Base-by-base conservation (phyloP, 2,888 invertebrate species). In the Heliconius hortense region DNA sequence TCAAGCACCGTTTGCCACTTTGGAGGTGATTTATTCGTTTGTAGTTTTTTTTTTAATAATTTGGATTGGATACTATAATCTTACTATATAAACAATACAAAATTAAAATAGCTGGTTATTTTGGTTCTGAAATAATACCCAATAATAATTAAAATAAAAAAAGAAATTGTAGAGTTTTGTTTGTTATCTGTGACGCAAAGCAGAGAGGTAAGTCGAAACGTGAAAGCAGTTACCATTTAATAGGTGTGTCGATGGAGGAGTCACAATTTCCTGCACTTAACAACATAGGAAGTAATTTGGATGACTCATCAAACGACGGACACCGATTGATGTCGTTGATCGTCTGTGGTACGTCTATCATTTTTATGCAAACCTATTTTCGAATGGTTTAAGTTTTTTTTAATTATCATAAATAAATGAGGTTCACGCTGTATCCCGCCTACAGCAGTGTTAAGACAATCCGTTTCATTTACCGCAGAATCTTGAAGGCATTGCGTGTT, bases 221-320 rank as follows among this genome's bases (percentile, higher is more conserved):
- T 74, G 76, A 86, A 88, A 87, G 87, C 88, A 85, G 88, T 88
- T 88, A 88, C 81, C 88, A 84, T 89, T 88, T 81, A 85, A 87
- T 84, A 89, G 92, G 92, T 90, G 92, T 91, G 92, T 86, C 91
- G 87, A 87, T 87, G 85, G 89, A 90, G 90, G 87, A 93, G 90
- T 91, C 91, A 92, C 93, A 94, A 94, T 94, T 94, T 94, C 93
- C 93, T 93, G 93, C 93, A 93, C 93, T 93, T 94, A 94, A 94
- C 89, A 92, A 89, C 90, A 81, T 91, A 89, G 93, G 93, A 94
- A 93, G 90, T 88, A 92, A 93, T 93, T 92, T 91, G 93, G 93
- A 92, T 89, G 92, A 93, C 86, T 93, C 93, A 92, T 92, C 93
- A 93, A 93, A 92, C 90, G 91, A 85, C 87, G 88, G 90, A 88